Evolutionary conservation across 2,797 vertebrate genomes (phyloP).

Genomic region (Dendrocincla fuliginosa): DNA sequence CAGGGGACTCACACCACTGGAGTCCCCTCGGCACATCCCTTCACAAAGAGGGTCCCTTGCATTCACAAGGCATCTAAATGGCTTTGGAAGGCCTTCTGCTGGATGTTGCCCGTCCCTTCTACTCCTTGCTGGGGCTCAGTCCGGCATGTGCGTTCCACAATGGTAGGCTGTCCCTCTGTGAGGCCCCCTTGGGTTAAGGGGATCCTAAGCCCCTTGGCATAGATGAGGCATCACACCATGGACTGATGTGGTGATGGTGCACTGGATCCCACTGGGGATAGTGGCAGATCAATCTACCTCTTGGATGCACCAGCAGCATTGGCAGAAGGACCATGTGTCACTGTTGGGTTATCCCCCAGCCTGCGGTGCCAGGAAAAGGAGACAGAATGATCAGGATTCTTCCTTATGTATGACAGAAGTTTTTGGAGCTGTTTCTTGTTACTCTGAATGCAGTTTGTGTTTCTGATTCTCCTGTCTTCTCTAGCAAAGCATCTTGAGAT

Average conservation of each 20-base stretch:
- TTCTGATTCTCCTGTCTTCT: background rate
- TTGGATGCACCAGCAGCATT: background rate
- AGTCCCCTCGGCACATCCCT: background rate
- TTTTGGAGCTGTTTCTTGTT: background rate
- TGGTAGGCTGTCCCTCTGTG: rapidly evolving
- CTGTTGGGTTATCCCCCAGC: background rate
- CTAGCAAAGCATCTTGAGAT: background rate
- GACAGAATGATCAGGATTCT: background rate
- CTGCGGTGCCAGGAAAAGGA: background rate
- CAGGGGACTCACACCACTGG: rapidly evolving
- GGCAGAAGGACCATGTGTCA: background rate
- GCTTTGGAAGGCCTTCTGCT: background rate
- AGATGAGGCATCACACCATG: background rate
- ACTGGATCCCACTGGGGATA: background rate
- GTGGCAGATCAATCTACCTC: background rate
- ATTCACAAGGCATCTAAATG: background rate
- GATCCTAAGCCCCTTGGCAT: background rate
- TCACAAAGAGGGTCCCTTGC: background rate
- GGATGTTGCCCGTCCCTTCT: background rate
- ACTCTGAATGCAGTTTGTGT: background rate
- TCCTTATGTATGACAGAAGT: background rate
- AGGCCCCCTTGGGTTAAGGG: background rate
- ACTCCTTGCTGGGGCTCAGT: background rate
- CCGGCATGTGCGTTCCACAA: rapidly evolving
- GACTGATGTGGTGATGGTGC: background rate